Conservation (phyloP, 2,113 vertebrate species). For the Neotoma lepida region DNA sequence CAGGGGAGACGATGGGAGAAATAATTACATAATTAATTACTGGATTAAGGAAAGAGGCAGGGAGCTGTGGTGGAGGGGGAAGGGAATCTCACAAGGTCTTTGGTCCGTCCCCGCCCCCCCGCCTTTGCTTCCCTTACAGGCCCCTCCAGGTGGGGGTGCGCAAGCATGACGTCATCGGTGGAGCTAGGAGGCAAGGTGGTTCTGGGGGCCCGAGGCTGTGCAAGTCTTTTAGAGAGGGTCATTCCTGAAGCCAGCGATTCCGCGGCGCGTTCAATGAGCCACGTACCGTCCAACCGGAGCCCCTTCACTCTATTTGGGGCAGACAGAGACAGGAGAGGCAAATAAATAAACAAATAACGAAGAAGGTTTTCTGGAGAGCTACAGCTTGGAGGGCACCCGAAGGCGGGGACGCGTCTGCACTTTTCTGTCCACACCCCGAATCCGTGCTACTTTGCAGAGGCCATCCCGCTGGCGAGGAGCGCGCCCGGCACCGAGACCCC, state of each 20-base stretch:
- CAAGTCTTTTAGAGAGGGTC: background rate
- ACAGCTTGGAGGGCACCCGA: background rate
- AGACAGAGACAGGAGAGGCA: background rate
- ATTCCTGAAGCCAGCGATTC: background rate
- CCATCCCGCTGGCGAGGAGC: background rate
- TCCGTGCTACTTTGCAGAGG: background rate
- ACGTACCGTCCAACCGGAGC: background rate
- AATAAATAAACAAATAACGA: background rate
- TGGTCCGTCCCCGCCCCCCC: background rate
- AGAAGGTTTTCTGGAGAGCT: background rate
- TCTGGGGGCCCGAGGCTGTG: background rate
- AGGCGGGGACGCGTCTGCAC: background rate
- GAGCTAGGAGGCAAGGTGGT: background rate
- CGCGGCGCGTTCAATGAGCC: background rate
- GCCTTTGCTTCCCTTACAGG: background rate
- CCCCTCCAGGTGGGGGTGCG: background rate
- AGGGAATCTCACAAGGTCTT: background rate
- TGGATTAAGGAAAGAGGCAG: background rate
- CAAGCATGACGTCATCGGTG: background rate
- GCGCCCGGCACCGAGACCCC: background rate
- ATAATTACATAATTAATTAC: background rate
- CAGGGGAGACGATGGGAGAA: background rate
- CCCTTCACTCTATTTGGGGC: background rate
- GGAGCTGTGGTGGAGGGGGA: too few species aligned
- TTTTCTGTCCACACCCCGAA: background rate